phyloP scores from a whole-genome alignment of 2,113 vertebrate species.

The Syngnathus floridae region DNA sequence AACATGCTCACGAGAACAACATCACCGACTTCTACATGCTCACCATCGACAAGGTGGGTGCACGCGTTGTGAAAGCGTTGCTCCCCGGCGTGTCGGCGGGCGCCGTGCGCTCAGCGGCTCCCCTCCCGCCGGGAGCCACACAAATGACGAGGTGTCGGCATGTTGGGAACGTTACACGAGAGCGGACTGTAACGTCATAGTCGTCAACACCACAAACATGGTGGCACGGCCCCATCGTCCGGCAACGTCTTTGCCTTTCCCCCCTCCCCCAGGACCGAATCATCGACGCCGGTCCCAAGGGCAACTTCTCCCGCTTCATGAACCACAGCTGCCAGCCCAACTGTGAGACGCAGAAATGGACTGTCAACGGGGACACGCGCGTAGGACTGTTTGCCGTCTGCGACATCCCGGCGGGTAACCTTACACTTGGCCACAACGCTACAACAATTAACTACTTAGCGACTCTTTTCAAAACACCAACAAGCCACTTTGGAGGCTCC shows the following conservation, averaged over 20 bases:
- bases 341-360: slow-evolving; percentile 98
- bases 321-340: slow-evolving; percentile 99
- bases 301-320: slow-evolving; percentile 98
- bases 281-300: slow-evolving; percentile 95
- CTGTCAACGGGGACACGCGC: slow-evolving; percentile 91
- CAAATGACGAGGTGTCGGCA: slow-evolving; percentile 58
- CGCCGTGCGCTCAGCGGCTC: slow-evolving; percentile 29
- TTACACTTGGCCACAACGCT: too few relatives aligned
- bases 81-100: slow-evolving; percentile 20
- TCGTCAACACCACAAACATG: slow-evolving; percentile 52
- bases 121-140: slow-evolving; percentile 64
- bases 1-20: slow-evolving; percentile 90
- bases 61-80: not conserved
- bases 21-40: slow-evolving; percentile 98
- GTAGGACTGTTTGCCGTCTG: slow-evolving; percentile 93
- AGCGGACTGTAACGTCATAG: slow-evolving; percentile 58
- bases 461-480: too few relatives aligned
- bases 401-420: slow-evolving; percentile 84
- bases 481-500: too few relatives aligned
- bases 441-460: too few relatives aligned
- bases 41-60: slow-evolving; percentile 90
- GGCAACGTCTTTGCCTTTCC: rapidly evolving
- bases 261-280: slow-evolving; percentile 81
- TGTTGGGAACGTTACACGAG: slow-evolving; percentile 70
- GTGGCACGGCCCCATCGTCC: too few relatives aligned